Evolutionary conservation across 1,140 invertebrate genomes (phyloP).

Genomic region (Episyrphus balteatus): DNA sequence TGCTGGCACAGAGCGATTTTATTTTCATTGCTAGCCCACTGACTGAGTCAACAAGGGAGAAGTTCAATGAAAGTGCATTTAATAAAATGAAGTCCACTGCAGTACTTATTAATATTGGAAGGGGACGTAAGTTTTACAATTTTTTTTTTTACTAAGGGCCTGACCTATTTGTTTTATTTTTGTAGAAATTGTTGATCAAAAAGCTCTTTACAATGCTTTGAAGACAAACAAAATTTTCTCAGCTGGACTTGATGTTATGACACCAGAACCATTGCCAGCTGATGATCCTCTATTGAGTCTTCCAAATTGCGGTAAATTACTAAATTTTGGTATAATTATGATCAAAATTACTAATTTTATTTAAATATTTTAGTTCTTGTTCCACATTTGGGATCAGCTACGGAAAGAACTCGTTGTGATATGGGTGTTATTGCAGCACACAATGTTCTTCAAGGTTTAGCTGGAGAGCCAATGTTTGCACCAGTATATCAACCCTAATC

Average conservation of each 20-base stretch:
- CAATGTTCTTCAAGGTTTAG: conserved; percentile 67
- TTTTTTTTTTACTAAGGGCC: conserved; percentile 48
- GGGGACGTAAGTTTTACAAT: conserved; percentile 56
- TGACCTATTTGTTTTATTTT: conserved; percentile 38
- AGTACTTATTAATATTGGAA: conserved; percentile 72
- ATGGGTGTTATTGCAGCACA: conserved; percentile 70
- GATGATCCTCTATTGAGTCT: conserved; percentile 68
- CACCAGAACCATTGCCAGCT: conserved; percentile 77
- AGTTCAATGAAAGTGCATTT: conserved; percentile 68
- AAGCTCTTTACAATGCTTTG: conserved; percentile 67
- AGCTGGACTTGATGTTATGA: conserved; percentile 89
- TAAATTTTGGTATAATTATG: conserved; percentile 8
- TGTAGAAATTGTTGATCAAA: conserved; percentile 67
- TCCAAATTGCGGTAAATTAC: conserved; percentile 68
- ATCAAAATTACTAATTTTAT: conserved; percentile 10
- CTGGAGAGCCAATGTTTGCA: conserved; percentile 51
- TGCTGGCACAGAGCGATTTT: conserved; percentile 68
- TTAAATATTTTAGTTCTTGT: conserved; percentile 55
- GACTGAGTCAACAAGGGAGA: conserved; percentile 60
- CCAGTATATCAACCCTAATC: conserved; percentile 40
- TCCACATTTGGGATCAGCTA: conserved; percentile 83
- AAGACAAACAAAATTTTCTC: conserved; percentile 61
- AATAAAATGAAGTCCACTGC: conserved; percentile 72
- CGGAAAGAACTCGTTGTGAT: conserved; percentile 55
- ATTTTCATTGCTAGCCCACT: conserved; percentile 57